These are phyloP conservation scores for Henricia sp. DNA, from an alignment of 53 echinoderm and acorn worm species.

Conservation along the genomic window DNA sequence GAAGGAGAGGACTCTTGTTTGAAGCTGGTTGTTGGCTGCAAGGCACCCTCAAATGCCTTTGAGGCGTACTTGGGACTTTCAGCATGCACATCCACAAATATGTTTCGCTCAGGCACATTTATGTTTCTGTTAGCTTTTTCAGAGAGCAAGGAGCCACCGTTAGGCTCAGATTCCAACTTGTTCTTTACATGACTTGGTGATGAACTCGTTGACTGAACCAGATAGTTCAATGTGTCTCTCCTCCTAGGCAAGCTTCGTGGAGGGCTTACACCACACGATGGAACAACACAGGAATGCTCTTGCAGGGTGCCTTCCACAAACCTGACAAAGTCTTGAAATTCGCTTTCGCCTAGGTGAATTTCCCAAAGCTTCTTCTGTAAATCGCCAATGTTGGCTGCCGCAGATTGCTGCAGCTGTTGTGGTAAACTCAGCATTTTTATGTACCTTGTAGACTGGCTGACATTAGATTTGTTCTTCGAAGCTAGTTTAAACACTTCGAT, in stretches of 20 bases:
- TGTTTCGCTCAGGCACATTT: background rate
- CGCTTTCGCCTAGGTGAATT: background rate
- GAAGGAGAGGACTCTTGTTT: background rate
- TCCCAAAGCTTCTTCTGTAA: constrained; percentile 22
- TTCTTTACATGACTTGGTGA: background rate
- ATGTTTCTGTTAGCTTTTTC: background rate
- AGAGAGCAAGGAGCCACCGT: background rate
- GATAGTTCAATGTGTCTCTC: background rate
- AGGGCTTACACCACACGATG: background rate
- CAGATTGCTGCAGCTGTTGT: background rate
- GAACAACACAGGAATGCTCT: background rate
- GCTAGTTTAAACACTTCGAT: constrained; percentile 1
- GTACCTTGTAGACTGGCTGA: background rate
- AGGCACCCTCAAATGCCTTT: background rate
- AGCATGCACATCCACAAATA: background rate
- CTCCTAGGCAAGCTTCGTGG: background rate
- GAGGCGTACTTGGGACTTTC: background rate
- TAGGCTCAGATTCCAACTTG: background rate
- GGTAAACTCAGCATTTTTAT: constrained; percentile 34
- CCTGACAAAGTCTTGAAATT: constrained; percentile 6
- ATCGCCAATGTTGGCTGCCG: background rate
- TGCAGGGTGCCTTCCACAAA: constrained; percentile 27
- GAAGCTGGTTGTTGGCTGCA: background rate
- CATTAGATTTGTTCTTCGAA: background rate
- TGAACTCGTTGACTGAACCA: background rate